A percentile compares a stretch with the other conserved stretches of the same genome.
Conservation (phyloP, 2,797 vertebrate genomes). For the Sorex maritimensis region DNA sequence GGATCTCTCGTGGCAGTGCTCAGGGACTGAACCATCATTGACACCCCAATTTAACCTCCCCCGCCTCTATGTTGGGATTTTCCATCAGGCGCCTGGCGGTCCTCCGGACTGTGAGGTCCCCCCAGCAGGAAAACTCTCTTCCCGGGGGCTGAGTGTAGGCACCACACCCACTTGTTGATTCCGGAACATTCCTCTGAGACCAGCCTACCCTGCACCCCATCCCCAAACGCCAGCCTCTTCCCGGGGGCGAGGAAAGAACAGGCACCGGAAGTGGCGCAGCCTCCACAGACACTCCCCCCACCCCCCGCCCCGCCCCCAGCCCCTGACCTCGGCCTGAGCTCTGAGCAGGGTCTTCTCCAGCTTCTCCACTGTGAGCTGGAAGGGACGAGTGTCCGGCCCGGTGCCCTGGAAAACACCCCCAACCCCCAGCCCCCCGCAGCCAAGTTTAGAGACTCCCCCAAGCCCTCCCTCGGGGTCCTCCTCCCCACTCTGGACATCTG, state of each 20-base stretch:
- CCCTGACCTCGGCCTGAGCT: conserved; percentile 93
- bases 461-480: not conserved
- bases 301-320: conserved; percentile 22
- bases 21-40: no score
- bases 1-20: not conserved
- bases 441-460: not conserved
- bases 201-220: fast-evolving
- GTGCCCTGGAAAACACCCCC: conserved; percentile 90
- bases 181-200: not conserved
- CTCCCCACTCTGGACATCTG: not conserved
- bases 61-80: no score
- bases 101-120: not conserved
- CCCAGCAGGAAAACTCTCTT: not conserved
- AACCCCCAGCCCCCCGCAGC: not conserved
- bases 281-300: conserved; percentile 3
- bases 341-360: conserved; percentile 93
- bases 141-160: not conserved
- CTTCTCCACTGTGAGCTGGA: conserved; percentile 96
- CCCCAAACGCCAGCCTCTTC: fast-evolving
- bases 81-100: not conserved
- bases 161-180: no score
- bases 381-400: conserved; percentile 92
- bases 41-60: no score
- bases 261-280: not conserved
- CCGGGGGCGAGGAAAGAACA: not conserved